Evolutionary conservation across 2,113 vertebrate genomes (phyloP).

Genomic region (Mormyrus iriodes): DNA sequence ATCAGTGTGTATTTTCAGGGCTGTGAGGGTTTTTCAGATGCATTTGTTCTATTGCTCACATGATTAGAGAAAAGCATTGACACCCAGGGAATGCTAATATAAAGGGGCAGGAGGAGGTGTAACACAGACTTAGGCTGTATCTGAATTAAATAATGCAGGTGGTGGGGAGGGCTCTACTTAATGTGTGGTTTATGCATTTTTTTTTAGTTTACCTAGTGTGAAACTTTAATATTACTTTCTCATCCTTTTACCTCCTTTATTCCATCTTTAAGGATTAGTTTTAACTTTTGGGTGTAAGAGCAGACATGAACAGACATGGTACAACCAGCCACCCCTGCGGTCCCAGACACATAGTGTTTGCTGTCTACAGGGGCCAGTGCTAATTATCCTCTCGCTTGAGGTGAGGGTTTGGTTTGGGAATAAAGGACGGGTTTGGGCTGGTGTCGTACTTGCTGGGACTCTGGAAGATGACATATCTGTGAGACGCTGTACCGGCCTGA

Average conservation of each 20-base stretch:
- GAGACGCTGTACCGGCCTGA: background rate
- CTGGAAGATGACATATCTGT: background rate
- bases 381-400: background rate
- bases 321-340: background rate
- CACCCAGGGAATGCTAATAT: background rate
- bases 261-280: background rate
- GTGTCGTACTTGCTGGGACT: background rate
- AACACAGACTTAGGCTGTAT: background rate
- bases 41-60: background rate
- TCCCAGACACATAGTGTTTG: background rate
- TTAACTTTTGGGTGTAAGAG: background rate
- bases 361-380: background rate
- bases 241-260: background rate
- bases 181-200: background rate
- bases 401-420: background rate
- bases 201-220: slow-evolving; percentile 29
- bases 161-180: background rate
- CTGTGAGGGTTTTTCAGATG: slow-evolving; percentile 27
- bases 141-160: background rate
- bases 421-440: too few species aligned
- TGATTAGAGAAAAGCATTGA: background rate
- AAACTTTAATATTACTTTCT: slow-evolving; percentile 25
- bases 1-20: slow-evolving; percentile 15
- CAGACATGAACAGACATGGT: slow-evolving; percentile 13
- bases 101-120: background rate